Base-by-base conservation (phyloP, 1,140 invertebrate genomes). In the Drosophila trapezifrons region DNA sequence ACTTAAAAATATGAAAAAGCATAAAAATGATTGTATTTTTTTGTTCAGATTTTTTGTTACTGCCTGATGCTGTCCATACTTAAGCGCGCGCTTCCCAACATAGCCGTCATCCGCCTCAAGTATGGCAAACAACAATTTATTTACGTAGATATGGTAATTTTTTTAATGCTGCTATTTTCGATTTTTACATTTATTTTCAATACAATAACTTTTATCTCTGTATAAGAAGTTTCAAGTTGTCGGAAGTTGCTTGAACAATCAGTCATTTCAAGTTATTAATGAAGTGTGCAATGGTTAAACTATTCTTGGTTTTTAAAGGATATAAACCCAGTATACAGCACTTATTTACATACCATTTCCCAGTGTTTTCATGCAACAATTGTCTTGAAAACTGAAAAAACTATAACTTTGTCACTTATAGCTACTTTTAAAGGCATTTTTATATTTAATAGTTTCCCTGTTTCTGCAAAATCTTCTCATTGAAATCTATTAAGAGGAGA, bases 1-100 rank as follows among this genome's bases (percentile, higher is more conserved):
- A 83, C 80, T 83, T 83, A 78, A 83, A 83, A 71, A 76, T 83
- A 78, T 83, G 75, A 83, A 83, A 82, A 83, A 71, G 77, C 80
- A 82, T 83, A 83, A 66, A 72, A 76, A 62, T 76, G 46, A 56
- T 77, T 58, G 49, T 40, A 77, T 40, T 43, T 70, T 70, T 70
- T 79, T 57, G 57, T 46, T 18, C 35, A 52, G 49, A 13, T 15
- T 64, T 79, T 45, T 80, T 74, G 46, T 58, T 63, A 51, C 18
- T 67, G 57, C 51, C 51, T 46, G 70, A 62, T 66, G 51, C 40
- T 71, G 72, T 29, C 63, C 66, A 43, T 82, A 82, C 79, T 82
- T 82, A 82, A 82, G 79, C 79, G 80, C 79, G 79, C 74, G 80
- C 75, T 82, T 59, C 43, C 52, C 67, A 70, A 57, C 67, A 70